phyloP scores from a whole-genome alignment of 2,888 invertebrate species.

The Empis stercorea region DNA sequence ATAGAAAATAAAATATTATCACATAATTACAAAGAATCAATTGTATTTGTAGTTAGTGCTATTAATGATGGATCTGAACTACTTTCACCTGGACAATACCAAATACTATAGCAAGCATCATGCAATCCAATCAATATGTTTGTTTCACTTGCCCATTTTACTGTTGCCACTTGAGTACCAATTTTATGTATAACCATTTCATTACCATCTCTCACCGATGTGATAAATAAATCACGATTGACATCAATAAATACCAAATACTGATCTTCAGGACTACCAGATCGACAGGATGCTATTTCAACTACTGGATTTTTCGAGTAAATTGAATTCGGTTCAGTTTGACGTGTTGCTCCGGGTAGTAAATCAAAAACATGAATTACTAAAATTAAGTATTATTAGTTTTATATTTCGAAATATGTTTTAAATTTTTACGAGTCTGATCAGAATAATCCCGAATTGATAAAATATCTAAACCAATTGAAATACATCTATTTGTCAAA shows the following conservation, averaged over 20 bases:
- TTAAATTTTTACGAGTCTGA: slow-evolving; percentile 49
- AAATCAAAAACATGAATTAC: slow-evolving; percentile 79
- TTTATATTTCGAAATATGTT: background rate
- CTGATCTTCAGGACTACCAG: slow-evolving; percentile 64
- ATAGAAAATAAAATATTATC: slow-evolving; percentile 4
- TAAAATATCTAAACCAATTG: slow-evolving; percentile 75
- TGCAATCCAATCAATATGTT: slow-evolving; percentile 69
- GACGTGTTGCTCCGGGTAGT: slow-evolving; percentile 35
- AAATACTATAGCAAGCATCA: slow-evolving; percentile 65
- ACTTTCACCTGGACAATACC: slow-evolving; percentile 65
- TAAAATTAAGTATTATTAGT: slow-evolving; percentile 18
- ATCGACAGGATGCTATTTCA: slow-evolving; percentile 72
- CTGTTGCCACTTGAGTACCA: slow-evolving; percentile 39
- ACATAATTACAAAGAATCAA: slow-evolving; percentile 37
- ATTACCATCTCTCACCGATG: slow-evolving; percentile 37
- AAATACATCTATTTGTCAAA: slow-evolving; percentile 60
- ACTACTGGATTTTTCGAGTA: slow-evolving; percentile 52
- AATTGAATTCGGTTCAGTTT: slow-evolving; percentile 59
- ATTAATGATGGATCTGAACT: slow-evolving; percentile 60
- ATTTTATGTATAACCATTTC: slow-evolving; percentile 22
- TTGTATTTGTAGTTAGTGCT: slow-evolving; percentile 42
- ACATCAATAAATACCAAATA: slow-evolving; percentile 79
- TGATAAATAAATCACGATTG: slow-evolving; percentile 76
- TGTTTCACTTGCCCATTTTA: slow-evolving; percentile 55
- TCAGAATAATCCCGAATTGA: slow-evolving; percentile 77